These are phyloP conservation scores for Otus scops DNA, from an alignment of 2,797 vertebrate species.

Conservation along the genomic window DNA sequence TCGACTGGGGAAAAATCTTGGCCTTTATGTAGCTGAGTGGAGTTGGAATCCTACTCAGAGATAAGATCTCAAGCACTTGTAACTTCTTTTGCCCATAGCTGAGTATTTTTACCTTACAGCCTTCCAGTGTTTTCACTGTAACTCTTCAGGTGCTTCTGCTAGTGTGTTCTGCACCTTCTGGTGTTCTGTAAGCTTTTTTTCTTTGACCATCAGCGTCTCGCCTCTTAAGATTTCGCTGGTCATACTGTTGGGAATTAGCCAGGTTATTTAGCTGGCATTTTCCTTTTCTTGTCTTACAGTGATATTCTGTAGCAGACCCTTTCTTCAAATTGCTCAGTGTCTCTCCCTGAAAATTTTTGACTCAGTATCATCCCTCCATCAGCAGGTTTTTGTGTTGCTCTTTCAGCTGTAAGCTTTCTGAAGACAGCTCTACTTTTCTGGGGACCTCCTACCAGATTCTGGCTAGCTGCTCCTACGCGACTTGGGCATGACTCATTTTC, in stretches of 20 bases:
- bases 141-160: not conserved
- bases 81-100: not conserved
- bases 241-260: not conserved
- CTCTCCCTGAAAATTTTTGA: not conserved
- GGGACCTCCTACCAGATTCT: not conserved
- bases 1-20: not conserved
- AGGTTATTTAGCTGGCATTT: not conserved
- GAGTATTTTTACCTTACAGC: not conserved
- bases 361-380: not conserved
- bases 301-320: not conserved
- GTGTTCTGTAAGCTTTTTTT: not conserved
- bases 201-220: not conserved
- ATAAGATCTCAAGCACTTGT: not conserved
- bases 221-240: not conserved
- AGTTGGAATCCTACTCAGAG: not conserved
- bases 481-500: slow-evolving; percentile 34
- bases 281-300: not conserved
- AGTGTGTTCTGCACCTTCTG: not conserved
- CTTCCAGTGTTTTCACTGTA: not conserved
- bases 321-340: not conserved
- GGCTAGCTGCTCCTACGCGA: not conserved
- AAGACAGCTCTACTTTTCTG: slow-evolving; percentile 13
- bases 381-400: not conserved
- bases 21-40: not conserved
- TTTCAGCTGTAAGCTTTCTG: not conserved